These are phyloP conservation scores for Notospermus geniculatus DNA, from an alignment of 1,140 invertebrate genomes.

Conservation along the genomic window DNA sequence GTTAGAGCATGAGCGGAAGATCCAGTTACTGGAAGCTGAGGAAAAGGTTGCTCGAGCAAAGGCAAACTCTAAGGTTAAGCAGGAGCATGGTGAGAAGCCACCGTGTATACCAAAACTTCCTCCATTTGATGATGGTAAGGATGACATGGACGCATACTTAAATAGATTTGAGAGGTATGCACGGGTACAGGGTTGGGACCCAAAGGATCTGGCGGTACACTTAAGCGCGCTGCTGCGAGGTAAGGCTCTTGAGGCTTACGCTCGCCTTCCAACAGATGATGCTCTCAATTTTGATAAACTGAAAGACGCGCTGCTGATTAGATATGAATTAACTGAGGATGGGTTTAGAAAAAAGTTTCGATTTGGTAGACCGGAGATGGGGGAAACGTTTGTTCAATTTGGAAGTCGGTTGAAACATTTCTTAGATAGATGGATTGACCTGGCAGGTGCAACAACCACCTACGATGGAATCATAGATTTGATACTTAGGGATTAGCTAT, in stretches of 20 bases:
- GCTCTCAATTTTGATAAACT: too few species aligned
- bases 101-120: slow-evolving; percentile 5
- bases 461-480: not conserved
- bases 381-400: slow-evolving; percentile 2
- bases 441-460: not conserved
- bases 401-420: not conserved
- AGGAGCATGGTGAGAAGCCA: too few species aligned
- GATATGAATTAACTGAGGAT: not conserved
- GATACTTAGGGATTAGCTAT: not conserved
- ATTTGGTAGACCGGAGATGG: not conserved
- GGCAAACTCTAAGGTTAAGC: too few species aligned
- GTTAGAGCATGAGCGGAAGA: too few species aligned
- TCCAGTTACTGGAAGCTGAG: too few species aligned
- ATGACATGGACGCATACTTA: slow-evolving; percentile 5
- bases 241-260: too few species aligned
- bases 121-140: not conserved
- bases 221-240: not conserved
- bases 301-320: too few species aligned
- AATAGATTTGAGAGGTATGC: not conserved
- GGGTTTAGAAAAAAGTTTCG: slow-evolving; percentile 6
- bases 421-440: not conserved
- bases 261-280: too few species aligned
- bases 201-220: slow-evolving; percentile 5
- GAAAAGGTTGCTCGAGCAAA: too few species aligned
- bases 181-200: too few species aligned